Base-by-base conservation (phyloP, 2,888 invertebrate genomes). In the Platycheirus rosarum region DNA sequence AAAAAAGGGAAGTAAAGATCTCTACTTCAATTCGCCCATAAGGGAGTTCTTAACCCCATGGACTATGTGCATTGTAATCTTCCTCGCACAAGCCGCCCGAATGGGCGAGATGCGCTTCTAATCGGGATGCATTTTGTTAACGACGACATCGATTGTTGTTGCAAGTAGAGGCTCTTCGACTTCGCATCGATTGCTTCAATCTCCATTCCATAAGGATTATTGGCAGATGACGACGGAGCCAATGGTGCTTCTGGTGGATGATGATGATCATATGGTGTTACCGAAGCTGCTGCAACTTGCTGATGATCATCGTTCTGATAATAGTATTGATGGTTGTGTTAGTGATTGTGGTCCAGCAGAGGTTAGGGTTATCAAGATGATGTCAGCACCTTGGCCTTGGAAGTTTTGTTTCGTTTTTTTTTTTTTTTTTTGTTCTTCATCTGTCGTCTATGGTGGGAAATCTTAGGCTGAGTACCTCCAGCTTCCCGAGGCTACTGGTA, bases 331-430 rank as follows among this genome's bases (percentile, higher is more conserved):
- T 62, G 62, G 26, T 74, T 37, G 37, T 74, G 60, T 46, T 68
- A 18, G 16, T 57, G 70, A 65, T 79, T 53, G 70, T 37, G 60
- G 40, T 68, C 20, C 23, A 42, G n/a, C n/a, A 74, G 63, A 53
- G 75, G 53, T 62, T 76, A 55, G 48, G 37, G 37, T 55, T 71
- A 82, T 76, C 70, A 40, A 76, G 80, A 82, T 82, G 66, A 51
- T 76, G 76, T 82, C 68, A 73, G 77, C 82, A 82, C 77, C 77
- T 82, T 82, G 77, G 77, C 82, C 82, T 82, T 82, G 82, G 62
- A 55, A 49, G 60, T 48, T n/a, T n/a, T 44, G 44, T 11, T 29
- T 57, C 5, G 16, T 14, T 60, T 65, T 37, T 0, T 11, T 9
- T 57, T 42, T 13, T 48, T 29, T 13, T 26, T 6, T 65, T 13